Base-by-base conservation (phyloP, 2,888 invertebrate species). In the Hydroisotoma schaefferi region DNA sequence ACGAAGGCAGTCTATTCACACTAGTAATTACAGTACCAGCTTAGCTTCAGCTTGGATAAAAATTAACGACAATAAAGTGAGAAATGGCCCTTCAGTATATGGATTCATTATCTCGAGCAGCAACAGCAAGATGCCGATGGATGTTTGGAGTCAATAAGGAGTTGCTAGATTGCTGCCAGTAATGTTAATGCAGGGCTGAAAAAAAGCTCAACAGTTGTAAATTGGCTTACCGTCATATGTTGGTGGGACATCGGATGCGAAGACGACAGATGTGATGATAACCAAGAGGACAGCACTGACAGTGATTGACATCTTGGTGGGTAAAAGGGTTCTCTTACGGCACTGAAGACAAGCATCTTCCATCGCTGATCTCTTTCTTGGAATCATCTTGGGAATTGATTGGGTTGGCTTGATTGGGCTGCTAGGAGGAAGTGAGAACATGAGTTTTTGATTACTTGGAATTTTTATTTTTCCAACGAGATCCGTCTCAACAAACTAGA, bases 211-310 rank as follows among this genome's bases (percentile, higher is more conserved):
- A 26, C 46, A 46, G 25, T 22, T 46, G n/a, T 40, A 40, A 51
- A 51, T 28, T 29, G 49, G 38, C 71, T 71, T 71, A 71, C 71
- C 71, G 65, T 71, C 69, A 64, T 65, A 67, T 56, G 65, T 66
- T 51, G 69, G 69, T 57, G 66, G 63, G 57, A 67, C 62, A 63
- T 71, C 71, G 55, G 69, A 62, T 57, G 71, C 65, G 48, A 70
- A 61, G 61, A 67, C 67, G 57, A 66, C 69, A 63, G 66, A 64
- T 65, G 71, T 67, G 71, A 71, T 69, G 71, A 71, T 67, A 64
- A 63, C 68, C 51, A 71, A 65, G 61, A 71, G 69, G 58, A 59
- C 62, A 57, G 64, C 57, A 65, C 59, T 67, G 71, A 69, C 69
- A 69, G 67, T 66, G 68, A 69, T 63, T 65, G 71, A 69, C 71